These are phyloP conservation scores for Poeciliopsis prolifica DNA, from an alignment of 2,113 vertebrate genomes.

Conservation along the genomic window DNA sequence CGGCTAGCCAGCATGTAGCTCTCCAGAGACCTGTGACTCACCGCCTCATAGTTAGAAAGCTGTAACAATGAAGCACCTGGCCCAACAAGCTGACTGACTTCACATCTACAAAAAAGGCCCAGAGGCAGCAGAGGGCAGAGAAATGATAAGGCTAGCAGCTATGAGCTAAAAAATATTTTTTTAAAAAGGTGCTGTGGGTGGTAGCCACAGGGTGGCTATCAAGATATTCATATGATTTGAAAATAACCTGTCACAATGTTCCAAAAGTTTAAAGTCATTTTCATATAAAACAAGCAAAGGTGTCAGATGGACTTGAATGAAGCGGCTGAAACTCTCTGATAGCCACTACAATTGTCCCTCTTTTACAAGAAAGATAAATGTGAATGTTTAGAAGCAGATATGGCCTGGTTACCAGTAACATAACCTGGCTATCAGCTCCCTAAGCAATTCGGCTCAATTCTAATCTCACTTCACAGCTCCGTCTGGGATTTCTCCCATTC, in stretches of 20 bases:
- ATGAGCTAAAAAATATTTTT: neutral
- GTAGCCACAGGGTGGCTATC: neutral
- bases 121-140: neutral
- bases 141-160: neutral
- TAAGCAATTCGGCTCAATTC: too few relatives aligned
- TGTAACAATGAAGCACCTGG: conserved; percentile 23
- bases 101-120: conserved; percentile 20
- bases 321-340: neutral
- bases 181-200: neutral
- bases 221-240: neutral
- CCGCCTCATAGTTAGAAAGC: conserved; percentile 35
- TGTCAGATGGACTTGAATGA: too few relatives aligned
- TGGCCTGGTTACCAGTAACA: neutral
- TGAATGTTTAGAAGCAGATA: neutral
- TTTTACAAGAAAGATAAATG: neutral
- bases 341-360: neutral
- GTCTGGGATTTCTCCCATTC: too few relatives aligned
- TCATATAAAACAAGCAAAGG: neutral
- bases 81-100: conserved; percentile 21
- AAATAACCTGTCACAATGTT: neutral
- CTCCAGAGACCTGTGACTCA: conserved; percentile 51
- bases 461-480: too few relatives aligned
- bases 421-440: neutral
- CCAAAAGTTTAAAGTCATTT: neutral
- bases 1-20: conserved; percentile 25